A percentile compares a stretch with the other conserved stretches of the same genome.
phyloP scores from a whole-genome alignment of 2,888 invertebrate genomes.

The Romanomermis culicivorax region DNA sequence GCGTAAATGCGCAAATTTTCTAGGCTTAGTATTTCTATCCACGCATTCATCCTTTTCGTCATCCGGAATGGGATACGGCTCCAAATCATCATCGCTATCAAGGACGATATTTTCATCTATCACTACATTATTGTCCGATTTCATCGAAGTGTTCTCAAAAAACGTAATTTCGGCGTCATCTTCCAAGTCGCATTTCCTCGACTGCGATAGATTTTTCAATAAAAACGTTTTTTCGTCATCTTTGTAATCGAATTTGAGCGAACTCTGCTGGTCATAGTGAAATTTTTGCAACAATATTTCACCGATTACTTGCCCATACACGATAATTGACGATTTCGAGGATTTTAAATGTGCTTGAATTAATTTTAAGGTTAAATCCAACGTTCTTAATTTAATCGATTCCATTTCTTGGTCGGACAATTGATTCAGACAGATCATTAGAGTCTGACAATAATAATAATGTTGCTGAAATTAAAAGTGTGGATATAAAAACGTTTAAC shows the following conservation, averaged over 20 bases:
- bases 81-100: background rate
- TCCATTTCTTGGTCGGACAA: background rate
- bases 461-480: background rate
- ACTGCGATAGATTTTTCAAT: background rate
- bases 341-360: background rate
- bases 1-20: background rate
- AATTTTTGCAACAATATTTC: background rate
- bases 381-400: background rate
- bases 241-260: background rate
- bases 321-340: background rate
- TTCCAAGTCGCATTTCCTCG: background rate
- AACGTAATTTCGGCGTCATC: background rate
- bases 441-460: background rate
- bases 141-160: background rate
- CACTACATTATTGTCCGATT: background rate
- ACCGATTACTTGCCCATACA: background rate
- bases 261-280: background rate
- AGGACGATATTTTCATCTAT: background rate
- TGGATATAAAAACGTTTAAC: background rate
- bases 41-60: background rate
- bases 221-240: background rate
- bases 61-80: background rate
- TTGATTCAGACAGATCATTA: background rate
- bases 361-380: background rate
- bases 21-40: background rate